Evolutionary conservation across 2,888 invertebrate species (phyloP).

Genomic region (Tetrapedia diversipes): DNA sequence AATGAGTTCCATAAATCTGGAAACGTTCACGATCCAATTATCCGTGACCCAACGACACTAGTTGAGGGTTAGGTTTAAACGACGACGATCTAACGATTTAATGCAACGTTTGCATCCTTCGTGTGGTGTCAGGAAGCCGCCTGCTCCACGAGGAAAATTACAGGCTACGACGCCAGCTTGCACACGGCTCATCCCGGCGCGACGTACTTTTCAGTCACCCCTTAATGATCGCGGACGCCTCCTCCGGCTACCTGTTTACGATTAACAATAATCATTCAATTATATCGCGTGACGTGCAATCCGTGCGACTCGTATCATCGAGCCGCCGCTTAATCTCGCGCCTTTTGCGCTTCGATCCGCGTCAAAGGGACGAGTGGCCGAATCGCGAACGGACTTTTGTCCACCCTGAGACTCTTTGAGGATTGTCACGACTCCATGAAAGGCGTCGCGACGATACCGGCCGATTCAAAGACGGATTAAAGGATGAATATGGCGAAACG

Average conservation of each 20-base stretch:
- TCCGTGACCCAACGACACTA: too few relatives aligned
- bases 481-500: not conserved
- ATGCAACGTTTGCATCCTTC: slow-evolving; percentile 65
- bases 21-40: too few relatives aligned
- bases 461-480: not conserved
- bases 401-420: not conserved
- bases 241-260: slow-evolving; percentile 66
- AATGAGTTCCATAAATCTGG: too few relatives aligned
- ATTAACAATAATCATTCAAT: slow-evolving; percentile 79
- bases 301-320: slow-evolving; percentile 33
- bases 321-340: slow-evolving; percentile 21
- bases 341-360: slow-evolving; percentile 36
- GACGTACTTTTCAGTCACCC: slow-evolving; percentile 59
- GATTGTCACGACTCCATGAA: slow-evolving; percentile 5
- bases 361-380: slow-evolving; percentile 22
- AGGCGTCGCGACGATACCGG: not conserved
- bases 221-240: slow-evolving; percentile 64
- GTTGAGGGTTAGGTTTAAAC: slow-evolving; percentile 61
- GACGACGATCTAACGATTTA: slow-evolving; percentile 68
- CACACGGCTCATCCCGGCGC: slow-evolving; percentile 51
- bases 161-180: slow-evolving; percentile 63
- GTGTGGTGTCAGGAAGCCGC: slow-evolving; percentile 34
- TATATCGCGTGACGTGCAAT: slow-evolving; percentile 75
- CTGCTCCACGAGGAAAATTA: slow-evolving; percentile 62
- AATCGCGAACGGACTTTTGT: slow-evolving; percentile 15